phyloP scores from a whole-genome alignment of 1,140 invertebrate species.

The Sogatella furcifera region DNA sequence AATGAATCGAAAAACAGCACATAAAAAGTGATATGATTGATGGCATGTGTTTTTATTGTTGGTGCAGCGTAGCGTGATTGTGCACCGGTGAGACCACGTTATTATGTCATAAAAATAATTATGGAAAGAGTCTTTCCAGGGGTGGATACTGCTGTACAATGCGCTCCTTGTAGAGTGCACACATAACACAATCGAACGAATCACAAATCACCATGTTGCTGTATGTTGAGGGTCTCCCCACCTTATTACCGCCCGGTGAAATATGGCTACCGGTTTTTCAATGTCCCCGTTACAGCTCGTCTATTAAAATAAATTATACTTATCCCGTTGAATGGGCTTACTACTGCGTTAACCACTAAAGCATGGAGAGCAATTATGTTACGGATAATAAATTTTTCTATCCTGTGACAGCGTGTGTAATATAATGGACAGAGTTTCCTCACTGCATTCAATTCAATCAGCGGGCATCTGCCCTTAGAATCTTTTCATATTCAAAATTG shows the following conservation, averaged over 20 bases:
- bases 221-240: neutral
- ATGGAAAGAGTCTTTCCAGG: no score
- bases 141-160: no score
- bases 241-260: neutral
- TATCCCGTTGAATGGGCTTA: constrained; percentile 5
- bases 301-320: constrained; percentile 11
- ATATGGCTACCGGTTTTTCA: constrained; percentile 14
- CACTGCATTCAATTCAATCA: no score
- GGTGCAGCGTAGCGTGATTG: no score
- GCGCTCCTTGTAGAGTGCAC: neutral
- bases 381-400: constrained; percentile 5
- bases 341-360: constrained; percentile 12
- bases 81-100: no score
- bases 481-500: no score
- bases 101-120: no score
- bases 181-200: constrained; percentile 15
- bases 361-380: constrained; percentile 12
- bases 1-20: no score
- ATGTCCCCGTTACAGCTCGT: neutral
- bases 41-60: no score
- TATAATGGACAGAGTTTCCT: neutral
- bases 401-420: neutral
- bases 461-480: no score
- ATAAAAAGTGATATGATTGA: no score
- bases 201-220: constrained; percentile 11